These are phyloP conservation scores for Drosophila ercepeae DNA, from an alignment of 1,140 invertebrate species.

Conservation along the genomic window DNA sequence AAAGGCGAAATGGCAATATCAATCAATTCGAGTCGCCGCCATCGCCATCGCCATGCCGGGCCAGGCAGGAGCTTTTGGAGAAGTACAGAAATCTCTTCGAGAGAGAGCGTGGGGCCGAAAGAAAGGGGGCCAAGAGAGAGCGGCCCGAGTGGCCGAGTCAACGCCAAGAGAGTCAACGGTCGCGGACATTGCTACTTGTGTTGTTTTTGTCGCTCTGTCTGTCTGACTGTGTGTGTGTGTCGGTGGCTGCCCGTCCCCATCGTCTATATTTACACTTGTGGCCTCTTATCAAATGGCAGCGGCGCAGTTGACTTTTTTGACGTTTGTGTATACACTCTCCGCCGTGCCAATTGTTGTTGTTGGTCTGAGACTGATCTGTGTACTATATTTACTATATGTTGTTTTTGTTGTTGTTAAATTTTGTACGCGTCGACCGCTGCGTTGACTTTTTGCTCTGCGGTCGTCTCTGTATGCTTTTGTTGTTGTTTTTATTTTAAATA, in stretches of 20 bases:
- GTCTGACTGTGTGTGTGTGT: too few relatives aligned
- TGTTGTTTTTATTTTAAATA: slow-evolving; percentile 42
- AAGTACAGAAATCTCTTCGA: slow-evolving; percentile 9
- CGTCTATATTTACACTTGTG: slow-evolving; percentile 82
- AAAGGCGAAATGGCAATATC: slow-evolving; percentile 69
- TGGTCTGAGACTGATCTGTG: slow-evolving; percentile 68
- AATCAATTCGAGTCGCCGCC: slow-evolving; percentile 69
- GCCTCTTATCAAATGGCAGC: slow-evolving; percentile 82
- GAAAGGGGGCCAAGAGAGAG: not conserved
- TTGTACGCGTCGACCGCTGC: slow-evolving; percentile 77
- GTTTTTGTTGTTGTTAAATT: slow-evolving; percentile 60
- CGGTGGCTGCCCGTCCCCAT: slow-evolving; percentile 5
- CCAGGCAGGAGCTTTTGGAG: slow-evolving; percentile 26
- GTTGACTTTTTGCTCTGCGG: slow-evolving; percentile 77
- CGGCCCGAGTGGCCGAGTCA: not conserved
- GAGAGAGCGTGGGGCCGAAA: not conserved
- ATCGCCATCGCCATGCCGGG: too few relatives aligned
- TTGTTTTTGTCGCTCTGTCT: slow-evolving; percentile 48
- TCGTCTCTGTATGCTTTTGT: slow-evolving; percentile 8
- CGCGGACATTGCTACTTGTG: slow-evolving; percentile 59
- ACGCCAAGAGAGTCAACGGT: slow-evolving; percentile 70
- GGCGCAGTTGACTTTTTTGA: slow-evolving; percentile 82
- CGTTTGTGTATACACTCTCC: slow-evolving; percentile 71
- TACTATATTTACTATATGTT: slow-evolving; percentile 56
- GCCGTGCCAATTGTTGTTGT: slow-evolving; percentile 30